Percentiles rank a stretch among this genome's conserved stretches.
phyloP scores from a whole-genome alignment of 2,113 vertebrate species.

The Nothocercus nigrocapillus region DNA sequence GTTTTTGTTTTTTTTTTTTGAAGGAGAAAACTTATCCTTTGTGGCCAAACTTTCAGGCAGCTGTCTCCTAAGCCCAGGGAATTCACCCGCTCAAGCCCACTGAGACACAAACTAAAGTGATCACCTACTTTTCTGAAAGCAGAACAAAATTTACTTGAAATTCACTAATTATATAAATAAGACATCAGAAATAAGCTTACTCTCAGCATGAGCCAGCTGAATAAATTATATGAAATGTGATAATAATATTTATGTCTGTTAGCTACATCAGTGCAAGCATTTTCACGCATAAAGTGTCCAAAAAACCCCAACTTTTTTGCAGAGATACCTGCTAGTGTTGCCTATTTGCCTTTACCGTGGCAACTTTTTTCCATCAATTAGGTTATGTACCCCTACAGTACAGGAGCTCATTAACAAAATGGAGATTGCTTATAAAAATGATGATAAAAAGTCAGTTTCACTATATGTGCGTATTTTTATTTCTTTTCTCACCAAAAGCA shows the following conservation, averaged over 20 bases:
- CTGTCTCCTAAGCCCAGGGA: neutral
- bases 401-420: rapidly evolving
- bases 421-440: neutral
- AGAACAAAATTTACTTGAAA: neutral
- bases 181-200: neutral
- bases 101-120: neutral
- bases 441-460: rapidly evolving
- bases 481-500: neutral
- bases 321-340: neutral
- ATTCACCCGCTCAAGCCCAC: neutral
- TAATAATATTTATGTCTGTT: neutral
- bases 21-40: neutral
- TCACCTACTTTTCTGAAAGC: neutral
- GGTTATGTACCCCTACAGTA: neutral
- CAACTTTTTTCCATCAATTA: neutral
- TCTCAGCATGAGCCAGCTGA: neutral
- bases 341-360: neutral
- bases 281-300: neutral
- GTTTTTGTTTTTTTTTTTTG: neutral
- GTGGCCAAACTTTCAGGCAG: neutral
- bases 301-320: neutral
- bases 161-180: neutral
- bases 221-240: neutral
- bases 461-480: neutral
- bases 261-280: neutral